phyloP scores from a whole-genome alignment of 2,113 vertebrate genomes.

The Corynorhinus townsendii region DNA sequence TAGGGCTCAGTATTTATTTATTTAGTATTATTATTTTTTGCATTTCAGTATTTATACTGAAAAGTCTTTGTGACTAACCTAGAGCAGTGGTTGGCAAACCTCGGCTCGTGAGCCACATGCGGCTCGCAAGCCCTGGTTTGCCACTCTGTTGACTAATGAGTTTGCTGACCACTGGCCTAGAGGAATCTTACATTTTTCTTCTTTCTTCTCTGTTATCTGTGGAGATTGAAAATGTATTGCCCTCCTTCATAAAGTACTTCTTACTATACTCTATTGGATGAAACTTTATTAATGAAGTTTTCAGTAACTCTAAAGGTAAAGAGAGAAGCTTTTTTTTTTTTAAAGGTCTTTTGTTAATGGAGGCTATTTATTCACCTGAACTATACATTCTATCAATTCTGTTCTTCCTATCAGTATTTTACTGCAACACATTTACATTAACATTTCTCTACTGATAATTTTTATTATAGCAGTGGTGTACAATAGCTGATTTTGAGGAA shows the following conservation, averaged over 20 bases:
- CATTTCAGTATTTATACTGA: constrained; percentile 31
- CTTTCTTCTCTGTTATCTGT: constrained; percentile 50
- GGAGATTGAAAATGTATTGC: constrained; percentile 48
- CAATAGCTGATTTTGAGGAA: background rate
- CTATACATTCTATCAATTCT: background rate
- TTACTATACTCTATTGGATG: background rate
- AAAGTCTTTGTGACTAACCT: constrained; percentile 22
- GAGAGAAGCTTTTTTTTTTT: constrained; percentile 22
- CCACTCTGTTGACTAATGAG: too few species aligned
- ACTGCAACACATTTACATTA: background rate
- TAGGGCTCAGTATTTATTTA: too few species aligned
- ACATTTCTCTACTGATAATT: constrained; percentile 11
- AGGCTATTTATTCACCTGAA: background rate
- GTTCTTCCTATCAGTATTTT: constrained; percentile 12
- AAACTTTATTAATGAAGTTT: constrained; percentile 49
- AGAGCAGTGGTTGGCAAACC: background rate
- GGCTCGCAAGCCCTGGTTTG: too few species aligned
- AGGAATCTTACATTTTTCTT: constrained; percentile 41
- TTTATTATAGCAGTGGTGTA: constrained; percentile 6
- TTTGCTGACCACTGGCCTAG: background rate
- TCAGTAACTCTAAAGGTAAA: constrained; percentile 27
- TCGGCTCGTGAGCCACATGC: too few species aligned
- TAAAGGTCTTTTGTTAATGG: constrained; percentile 1
- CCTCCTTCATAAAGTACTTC: constrained; percentile 19
- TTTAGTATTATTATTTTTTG: background rate